A percentile compares a stretch with the other conserved stretches of the same genome.
Evolutionary conservation across 2,888 invertebrate genomes (phyloP).

Genomic region (Ligdia adustata): DNA sequence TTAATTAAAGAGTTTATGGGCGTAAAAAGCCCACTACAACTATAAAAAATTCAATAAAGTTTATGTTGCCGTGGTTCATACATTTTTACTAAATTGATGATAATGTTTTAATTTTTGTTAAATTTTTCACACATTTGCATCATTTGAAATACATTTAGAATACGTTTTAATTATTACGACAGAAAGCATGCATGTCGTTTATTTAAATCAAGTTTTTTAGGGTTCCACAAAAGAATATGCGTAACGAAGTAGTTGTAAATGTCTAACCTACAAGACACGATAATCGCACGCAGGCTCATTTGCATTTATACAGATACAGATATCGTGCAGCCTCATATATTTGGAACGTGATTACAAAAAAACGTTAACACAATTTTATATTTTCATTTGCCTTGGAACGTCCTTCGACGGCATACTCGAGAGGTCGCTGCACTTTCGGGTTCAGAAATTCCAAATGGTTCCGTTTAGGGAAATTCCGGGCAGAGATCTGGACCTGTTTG

Average conservation of each 20-base stretch:
- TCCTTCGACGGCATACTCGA: constrained; percentile 41
- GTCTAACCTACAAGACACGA: constrained; percentile 49
- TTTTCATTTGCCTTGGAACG: constrained; percentile 46
- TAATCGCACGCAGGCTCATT: constrained; percentile 57
- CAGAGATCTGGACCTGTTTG: constrained; percentile 60
- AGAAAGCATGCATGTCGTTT: background rate
- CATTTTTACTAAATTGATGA: no score
- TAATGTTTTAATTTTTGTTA: constrained; percentile 10
- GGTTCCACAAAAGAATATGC: constrained; percentile 38
- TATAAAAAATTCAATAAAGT: background rate
- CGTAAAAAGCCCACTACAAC: background rate
- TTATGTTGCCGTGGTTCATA: background rate
- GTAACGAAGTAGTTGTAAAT: constrained; percentile 67
- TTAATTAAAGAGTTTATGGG: constrained; percentile 2
- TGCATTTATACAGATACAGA: constrained; percentile 54
- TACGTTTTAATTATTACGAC: constrained; percentile 16
- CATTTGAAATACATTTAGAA: constrained; percentile 13
- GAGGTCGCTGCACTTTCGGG: constrained; percentile 34
- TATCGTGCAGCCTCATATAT: constrained; percentile 45
- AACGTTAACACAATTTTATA: constrained; percentile 30
- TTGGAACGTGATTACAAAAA: constrained; percentile 45
- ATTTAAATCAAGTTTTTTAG: constrained; percentile 21
- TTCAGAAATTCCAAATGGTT: constrained; percentile 27
- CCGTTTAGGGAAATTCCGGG: constrained; percentile 35
- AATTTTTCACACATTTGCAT: constrained; percentile 17